Base-by-base conservation (phyloP, 2,113 vertebrate genomes). In the Petrocephalus zakoni region DNA sequence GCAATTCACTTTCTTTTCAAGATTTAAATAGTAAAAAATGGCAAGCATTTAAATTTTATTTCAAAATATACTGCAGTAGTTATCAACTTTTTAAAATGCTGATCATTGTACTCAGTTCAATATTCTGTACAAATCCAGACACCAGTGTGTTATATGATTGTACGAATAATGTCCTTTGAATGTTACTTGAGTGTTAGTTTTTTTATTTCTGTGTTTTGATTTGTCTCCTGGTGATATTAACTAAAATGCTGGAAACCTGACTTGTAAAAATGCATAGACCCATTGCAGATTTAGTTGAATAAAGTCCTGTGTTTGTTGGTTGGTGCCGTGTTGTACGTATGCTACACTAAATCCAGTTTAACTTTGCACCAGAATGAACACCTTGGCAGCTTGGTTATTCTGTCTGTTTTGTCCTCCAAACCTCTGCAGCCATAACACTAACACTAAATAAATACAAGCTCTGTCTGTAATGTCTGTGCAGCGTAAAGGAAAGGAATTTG, bases 401-500 rank as follows among this genome's bases (percentile, higher is more conserved):
- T 17, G 17, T 84, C 53, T 42, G 52, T 46, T 37, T 37, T 34
- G 9, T 85, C 11, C 51, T 34, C 53, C 11, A 55, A 53, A 17
- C 21, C 37, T 37, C 52, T 86, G 85, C 29, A 9, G 17, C 52
- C 29, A 19, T 58, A 37, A 17, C 22, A 21, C 47, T 89, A 86
- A 91, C 22, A 21, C 47, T 89, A 86, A 91, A 92, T 93, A 84
- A 95, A 94, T 94, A 91, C 89, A 90, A 90, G 90, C 51, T 58
- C 87, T 91, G 88, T 92, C 88, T 91, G 89, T 88, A 89, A 61
- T 75, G 90, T 90, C 75, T 88, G 82, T 90, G 88, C 87, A 90
- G 92, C 92, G 91, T 92, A 92, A 90, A 91, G 92, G 93, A 89
- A 91, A 84, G 93, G 81, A 47, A 49, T 51, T 47, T 84, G 90